Evolutionary conservation across 2,797 vertebrate genomes (phyloP).

Genomic region (Bradypus variegatus): DNA sequence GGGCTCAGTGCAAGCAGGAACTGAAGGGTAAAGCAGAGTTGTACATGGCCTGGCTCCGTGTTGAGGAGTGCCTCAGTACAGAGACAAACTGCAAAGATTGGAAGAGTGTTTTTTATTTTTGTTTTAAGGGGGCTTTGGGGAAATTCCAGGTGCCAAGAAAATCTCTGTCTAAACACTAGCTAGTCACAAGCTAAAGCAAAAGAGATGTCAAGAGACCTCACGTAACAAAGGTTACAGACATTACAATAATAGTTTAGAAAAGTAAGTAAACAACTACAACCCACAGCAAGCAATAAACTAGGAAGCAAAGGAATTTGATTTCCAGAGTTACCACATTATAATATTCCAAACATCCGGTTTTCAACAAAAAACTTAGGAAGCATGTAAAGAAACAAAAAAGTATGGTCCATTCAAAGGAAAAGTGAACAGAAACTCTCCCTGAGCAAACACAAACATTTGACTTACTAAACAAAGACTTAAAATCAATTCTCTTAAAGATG

Average conservation of each 20-base stretch:
- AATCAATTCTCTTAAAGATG: no score
- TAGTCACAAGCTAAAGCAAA: no score
- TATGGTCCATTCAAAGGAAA: no score
- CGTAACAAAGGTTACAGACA: no score
- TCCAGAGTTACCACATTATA: background rate
- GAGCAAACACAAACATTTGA: no score
- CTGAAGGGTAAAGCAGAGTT: background rate
- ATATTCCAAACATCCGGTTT: background rate
- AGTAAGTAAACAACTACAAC: background rate
- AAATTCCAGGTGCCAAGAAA: background rate
- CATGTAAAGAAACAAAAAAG: no score
- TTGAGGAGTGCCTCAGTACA: background rate
- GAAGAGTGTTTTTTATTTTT: background rate
- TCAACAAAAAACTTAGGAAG: background rate
- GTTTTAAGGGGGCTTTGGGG: background rate
- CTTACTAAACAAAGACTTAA: no score
- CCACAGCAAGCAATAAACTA: background rate
- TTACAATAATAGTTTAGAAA: no score
- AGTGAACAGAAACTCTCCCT: no score
- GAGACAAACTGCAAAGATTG: background rate
- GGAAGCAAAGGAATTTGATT: background rate
- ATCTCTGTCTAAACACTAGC: background rate
- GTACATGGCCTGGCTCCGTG: background rate
- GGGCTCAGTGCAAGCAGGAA: background rate
- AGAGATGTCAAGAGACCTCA: no score